Conservation (phyloP, 1,140 invertebrate species). For the Drosophila melanogaster region DNA sequence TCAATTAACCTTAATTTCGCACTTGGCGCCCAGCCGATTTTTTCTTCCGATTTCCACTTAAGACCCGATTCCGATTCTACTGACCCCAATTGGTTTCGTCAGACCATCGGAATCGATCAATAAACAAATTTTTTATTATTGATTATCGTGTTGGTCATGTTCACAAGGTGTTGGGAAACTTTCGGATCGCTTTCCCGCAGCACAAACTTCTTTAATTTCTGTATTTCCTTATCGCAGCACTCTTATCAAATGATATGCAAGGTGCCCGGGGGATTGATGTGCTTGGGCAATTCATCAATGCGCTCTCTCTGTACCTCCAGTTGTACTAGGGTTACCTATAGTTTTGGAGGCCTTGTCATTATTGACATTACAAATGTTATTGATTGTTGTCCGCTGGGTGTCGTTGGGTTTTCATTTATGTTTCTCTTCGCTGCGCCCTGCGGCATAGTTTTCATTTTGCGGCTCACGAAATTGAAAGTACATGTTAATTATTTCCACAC, state of each 20-base stretch:
- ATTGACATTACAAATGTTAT: slow-evolving; percentile 82
- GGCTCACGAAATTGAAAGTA: slow-evolving; percentile 75
- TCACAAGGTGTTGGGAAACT: slow-evolving; percentile 48
- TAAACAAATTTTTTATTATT: slow-evolving; percentile 67
- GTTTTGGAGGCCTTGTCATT: slow-evolving; percentile 57
- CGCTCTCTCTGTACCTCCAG: slow-evolving; percentile 56
- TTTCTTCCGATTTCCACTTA: slow-evolving; percentile 35
- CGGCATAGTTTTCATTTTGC: slow-evolving; percentile 32
- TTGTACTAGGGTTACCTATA: slow-evolving; percentile 21
- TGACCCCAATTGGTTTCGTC: slow-evolving; percentile 58
- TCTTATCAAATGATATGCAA: slow-evolving; percentile 66
- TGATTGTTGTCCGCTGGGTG: slow-evolving; percentile 53
- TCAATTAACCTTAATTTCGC: slow-evolving; percentile 71
- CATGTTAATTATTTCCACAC: slow-evolving; percentile 81
- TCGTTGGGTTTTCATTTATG: slow-evolving; percentile 34
- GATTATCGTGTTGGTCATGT: slow-evolving; percentile 51
- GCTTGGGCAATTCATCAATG: slow-evolving; percentile 66
- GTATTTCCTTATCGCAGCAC: slow-evolving; percentile 26
- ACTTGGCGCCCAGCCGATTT: slow-evolving; percentile 50
- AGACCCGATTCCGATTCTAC: slow-evolving; percentile 16
- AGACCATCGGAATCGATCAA: slow-evolving; percentile 38
- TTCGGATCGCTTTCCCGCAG: slow-evolving; percentile 25
- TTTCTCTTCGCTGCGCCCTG: slow-evolving; percentile 3
- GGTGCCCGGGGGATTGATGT: slow-evolving; percentile 52
- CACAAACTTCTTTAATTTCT: slow-evolving; percentile 20